Percentiles rank a stretch among this genome's conserved stretches.
Evolutionary conservation across 2,113 vertebrate species (phyloP).

Genomic region (Hemiscyllium ocellatum): DNA sequence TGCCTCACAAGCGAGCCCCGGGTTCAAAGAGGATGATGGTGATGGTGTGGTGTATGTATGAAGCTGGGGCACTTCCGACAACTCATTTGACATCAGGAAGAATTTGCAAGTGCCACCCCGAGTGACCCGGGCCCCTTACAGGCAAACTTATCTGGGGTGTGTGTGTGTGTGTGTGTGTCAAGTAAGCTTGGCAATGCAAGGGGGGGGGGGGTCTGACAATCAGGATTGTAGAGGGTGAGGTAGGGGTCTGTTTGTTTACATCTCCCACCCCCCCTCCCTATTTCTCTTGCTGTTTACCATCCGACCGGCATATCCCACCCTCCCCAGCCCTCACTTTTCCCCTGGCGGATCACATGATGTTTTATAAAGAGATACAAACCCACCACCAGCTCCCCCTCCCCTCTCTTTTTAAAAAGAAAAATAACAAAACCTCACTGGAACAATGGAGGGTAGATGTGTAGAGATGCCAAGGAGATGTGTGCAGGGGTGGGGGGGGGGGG

Average conservation of each 20-base stretch:
- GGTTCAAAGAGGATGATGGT: too few species aligned
- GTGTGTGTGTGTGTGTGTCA: too few species aligned
- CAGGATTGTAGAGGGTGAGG: neutral
- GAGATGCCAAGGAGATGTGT: slow-evolving; percentile 23
- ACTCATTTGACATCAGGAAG: too few species aligned
- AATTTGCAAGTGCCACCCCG: too few species aligned
- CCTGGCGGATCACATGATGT: neutral
- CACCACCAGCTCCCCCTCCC: neutral
- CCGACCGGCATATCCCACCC: neutral
- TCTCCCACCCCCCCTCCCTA: too few species aligned
- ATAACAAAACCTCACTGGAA: neutral
- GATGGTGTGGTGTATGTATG: too few species aligned
- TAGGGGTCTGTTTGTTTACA: neutral
- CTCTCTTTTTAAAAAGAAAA: neutral
- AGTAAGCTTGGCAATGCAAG: too few species aligned
- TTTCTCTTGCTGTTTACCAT: neutral
- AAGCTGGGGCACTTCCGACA: too few species aligned
- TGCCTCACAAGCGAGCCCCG: too few species aligned
- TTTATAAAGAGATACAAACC: neutral
- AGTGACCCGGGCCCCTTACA: neutral
- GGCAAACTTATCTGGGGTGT: neutral
- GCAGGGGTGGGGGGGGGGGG: neutral
- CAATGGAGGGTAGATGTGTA: slow-evolving; percentile 6
- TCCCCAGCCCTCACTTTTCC: neutral
- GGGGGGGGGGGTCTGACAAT: neutral